Percentiles rank a stretch among this genome's conserved stretches.
Evolutionary conservation across 2,888 invertebrate genomes (phyloP).

Genomic region (Lasioglossum oenotherae): DNA sequence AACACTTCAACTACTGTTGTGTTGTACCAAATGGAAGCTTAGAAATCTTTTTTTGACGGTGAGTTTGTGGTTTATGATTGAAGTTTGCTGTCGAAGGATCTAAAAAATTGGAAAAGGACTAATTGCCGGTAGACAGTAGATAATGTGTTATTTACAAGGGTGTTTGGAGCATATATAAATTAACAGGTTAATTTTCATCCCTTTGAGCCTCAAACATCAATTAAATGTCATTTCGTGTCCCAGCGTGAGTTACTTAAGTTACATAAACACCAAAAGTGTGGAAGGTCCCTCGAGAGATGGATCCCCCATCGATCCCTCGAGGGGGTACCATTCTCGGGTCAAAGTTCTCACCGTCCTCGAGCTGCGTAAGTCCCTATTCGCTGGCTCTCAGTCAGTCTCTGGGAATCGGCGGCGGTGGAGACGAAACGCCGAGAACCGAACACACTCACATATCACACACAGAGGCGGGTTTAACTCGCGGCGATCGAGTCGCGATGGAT

Average conservation of each 20-base stretch:
- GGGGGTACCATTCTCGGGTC: background rate
- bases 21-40: no score
- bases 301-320: background rate
- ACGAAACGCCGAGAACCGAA: conserved; percentile 21
- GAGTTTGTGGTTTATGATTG: no score
- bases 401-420: background rate
- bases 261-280: background rate
- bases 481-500: background rate
- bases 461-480: conserved; percentile 8
- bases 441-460: conserved; percentile 63
- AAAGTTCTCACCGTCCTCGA: background rate
- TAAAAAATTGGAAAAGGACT: no score
- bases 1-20: no score
- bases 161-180: background rate
- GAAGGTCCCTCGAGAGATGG: background rate
- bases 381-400: background rate
- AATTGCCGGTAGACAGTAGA: no score
- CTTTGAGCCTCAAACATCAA: background rate
- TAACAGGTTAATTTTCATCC: background rate
- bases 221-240: background rate
- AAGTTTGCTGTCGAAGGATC: no score
- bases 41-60: no score
- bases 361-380: background rate
- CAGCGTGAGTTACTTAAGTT: background rate
- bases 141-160: no score